Base-by-base conservation (phyloP, 2,797 vertebrate species). In the Apogon hyalosoma region DNA sequence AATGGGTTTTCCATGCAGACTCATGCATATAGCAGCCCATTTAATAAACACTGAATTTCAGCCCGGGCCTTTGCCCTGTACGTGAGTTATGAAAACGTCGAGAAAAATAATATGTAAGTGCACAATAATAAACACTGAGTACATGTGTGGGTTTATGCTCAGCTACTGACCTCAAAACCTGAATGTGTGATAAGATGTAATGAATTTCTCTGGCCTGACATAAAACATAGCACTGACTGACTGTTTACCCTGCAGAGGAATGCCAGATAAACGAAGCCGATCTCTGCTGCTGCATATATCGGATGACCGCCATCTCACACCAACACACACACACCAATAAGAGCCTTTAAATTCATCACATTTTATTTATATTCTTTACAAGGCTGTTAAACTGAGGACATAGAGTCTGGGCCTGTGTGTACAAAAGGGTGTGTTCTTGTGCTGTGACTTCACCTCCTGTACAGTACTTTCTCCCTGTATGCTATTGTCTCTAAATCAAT, bases 151-250 rank as follows among this genome's bases (percentile, higher is more conserved):
- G 61, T 78, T 67, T 71, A 47, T 12, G 63, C 64, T 73, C 61
- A 4, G 45, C 53, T 42, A 0, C 69, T 77, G 84, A 91, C 88
- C 86, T 80, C 14, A 54, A 75, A 87, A 87, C 87, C 84, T 74
- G 64, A 83, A 87, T 19, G 83, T 88, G 87, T 83, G 84, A 90
- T 88, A 80, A 87, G 85, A 86, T 19, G 65, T 77, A 84, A 88
- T 89, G 84, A 82, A 87, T 88, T 88, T 91, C 77, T 83, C 54
- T 57, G 73, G 65, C 42, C 68, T 82, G 83, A 90, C 87, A 89
- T 80, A 75, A 88, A 87, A 71, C 84, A 75, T 6, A 46, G 61
- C 31, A 4, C 8, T 75, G 83, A 78, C 78, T 87, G 63, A 7
- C 62, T 77, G 67, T 87, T 87, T 85, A 84, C 54, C 50, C 82